Conservation (phyloP, 1,140 invertebrate genomes). For the Rhopalosiphum maidis region DNA sequence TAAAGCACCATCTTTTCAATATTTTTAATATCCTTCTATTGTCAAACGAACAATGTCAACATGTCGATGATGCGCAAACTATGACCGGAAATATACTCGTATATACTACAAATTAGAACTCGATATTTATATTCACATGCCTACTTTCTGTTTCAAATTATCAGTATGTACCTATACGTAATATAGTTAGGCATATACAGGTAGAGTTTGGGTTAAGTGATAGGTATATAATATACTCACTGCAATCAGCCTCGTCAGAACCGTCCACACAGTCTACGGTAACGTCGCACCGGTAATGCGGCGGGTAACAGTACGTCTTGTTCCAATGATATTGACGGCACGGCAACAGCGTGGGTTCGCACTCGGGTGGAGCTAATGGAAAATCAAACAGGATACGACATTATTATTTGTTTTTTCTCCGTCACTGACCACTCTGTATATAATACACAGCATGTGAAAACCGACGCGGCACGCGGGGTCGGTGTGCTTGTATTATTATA, state of each 20-base stretch:
- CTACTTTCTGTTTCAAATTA: not conserved
- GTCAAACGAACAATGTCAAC: too few relatives aligned
- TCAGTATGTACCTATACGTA: not conserved
- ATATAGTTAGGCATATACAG: not conserved
- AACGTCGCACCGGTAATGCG: constrained; percentile 90
- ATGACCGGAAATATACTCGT: not conserved
- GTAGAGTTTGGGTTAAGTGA: not conserved
- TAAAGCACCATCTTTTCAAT: too few relatives aligned
- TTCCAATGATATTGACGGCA: constrained; percentile 92
- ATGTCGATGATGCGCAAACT: not conserved
- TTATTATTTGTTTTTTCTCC: constrained; percentile 8
- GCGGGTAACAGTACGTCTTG: constrained; percentile 90
- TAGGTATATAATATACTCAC: constrained; percentile 72
- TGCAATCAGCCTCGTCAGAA: constrained; percentile 90
- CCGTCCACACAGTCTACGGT: constrained; percentile 92
- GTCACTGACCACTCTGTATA: not conserved
- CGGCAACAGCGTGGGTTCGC: constrained; percentile 82
- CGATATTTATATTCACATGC: not conserved
- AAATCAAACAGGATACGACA: constrained; percentile 59
- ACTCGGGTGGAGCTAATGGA: constrained; percentile 84
- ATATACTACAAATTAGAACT: not conserved
- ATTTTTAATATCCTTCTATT: not conserved
- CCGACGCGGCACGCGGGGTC: not conserved
- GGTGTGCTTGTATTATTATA: not conserved
- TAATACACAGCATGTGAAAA: not conserved